Percentiles rank a stretch among this genome's conserved stretches.
phyloP scores from a whole-genome alignment of 2,888 invertebrate species.

The Cyaniris semiargus region DNA sequence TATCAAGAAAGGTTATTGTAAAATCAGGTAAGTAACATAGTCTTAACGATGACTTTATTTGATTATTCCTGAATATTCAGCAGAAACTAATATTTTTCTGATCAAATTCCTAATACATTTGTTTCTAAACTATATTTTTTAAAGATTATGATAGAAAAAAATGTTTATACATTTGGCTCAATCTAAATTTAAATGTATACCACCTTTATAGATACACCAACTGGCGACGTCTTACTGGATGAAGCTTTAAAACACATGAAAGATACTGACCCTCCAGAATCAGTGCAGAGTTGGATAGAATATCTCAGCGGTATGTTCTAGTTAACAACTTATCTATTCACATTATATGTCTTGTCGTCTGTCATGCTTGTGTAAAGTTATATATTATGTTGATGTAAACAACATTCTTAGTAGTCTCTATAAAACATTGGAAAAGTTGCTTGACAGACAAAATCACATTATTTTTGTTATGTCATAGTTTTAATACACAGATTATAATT shows the following conservation, averaged over 20 bases:
- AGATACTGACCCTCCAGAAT: conserved; percentile 98
- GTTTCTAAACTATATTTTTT: no score
- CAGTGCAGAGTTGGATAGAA: conserved; percentile 99
- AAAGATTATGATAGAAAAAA: no score
- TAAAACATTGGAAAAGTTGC: no score
- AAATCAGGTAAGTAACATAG: conserved; percentile 67
- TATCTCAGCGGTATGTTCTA: conserved; percentile 93
- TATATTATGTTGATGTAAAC: no score
- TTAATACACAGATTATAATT: no score
- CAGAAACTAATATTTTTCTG: background rate
- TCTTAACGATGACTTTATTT: background rate
- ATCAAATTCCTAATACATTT: background rate
- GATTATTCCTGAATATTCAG: background rate
- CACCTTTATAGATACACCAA: conserved; percentile 90
- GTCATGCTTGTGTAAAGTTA: no score
- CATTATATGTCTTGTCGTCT: no score
- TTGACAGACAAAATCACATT: no score
- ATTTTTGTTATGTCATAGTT: no score
- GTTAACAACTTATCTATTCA: background rate
- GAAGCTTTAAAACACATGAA: conserved; percentile 98
- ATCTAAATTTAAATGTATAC: background rate
- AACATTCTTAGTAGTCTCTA: no score
- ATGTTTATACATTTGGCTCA: no score
- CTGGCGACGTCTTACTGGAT: conserved; percentile 97
- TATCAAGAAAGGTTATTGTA: conserved; percentile 87